Base-by-base conservation (phyloP, 2,797 vertebrate genomes). In the Antennarius maculatus region DNA sequence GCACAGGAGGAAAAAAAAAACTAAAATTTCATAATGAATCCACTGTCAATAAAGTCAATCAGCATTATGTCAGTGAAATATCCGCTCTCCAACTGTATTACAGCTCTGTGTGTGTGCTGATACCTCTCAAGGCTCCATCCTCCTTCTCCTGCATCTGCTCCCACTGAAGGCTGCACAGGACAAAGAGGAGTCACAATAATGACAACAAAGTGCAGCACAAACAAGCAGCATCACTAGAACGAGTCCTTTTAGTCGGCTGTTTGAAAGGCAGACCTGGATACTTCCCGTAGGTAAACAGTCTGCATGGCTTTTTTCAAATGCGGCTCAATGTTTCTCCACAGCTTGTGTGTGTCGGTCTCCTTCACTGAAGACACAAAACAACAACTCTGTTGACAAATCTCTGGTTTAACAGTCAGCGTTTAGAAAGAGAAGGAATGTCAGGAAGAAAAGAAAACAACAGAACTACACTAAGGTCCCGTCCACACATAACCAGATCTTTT, bases 291-390 rank as follows among this genome's bases (percentile, higher is more conserved):
- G 88, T 99, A 99, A 86, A 99, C 96, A 0, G 96, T 98, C 89
- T 97, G 96, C 96, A 99, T 98, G 77, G 98, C 97, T 81, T 94
- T 97, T 83, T 99, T 99, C 91, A 99, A 74, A 85, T 99, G 97
- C 69, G 98, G 96, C 85, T 99, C 98, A n/a, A 99, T 96, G 76
- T 98, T 97, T 65, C 93, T 95, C 96, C 96, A 99, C 50, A 99
- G 93, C 76, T 96, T 97, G 82, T 97, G 97, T 8, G 95, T 94
- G 85, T 99, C 97, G 0, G 92, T 94, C 79, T 98, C 97, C 76
- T 92, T 96, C 55, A 94, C 97, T 99, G 82, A 50, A 48, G 29
- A 67, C 14, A 57, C 0, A 72, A 73, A 39, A 65, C 9, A 58
- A 31, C 4, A 29, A 12, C 8, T 3, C 8, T 47, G 17, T 41